Evolutionary conservation across 2,113 vertebrate genomes (phyloP), one percentile per base, ranked within the genome.

Genomic region (Oreochromis niloticus): DNA sequence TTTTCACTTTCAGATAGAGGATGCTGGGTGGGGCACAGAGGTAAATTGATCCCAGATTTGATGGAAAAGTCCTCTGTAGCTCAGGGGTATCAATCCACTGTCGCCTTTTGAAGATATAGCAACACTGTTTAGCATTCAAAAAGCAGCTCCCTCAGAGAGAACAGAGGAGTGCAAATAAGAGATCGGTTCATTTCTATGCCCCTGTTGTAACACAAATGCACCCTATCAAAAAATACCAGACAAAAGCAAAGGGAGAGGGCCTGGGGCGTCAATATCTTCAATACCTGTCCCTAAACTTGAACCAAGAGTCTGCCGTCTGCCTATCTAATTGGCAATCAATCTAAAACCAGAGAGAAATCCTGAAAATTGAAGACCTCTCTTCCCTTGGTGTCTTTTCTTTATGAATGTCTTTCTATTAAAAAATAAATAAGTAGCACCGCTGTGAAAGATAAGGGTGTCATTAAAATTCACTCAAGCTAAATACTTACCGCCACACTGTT

Each of bases 101-200:
- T 93, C 89, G 83, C 91, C 79, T 87, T 94, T 91, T 87, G 91
- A 92, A 92, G 92, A 86, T 85, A 87, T 46, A 88, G 86, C 87
- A 83, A 89, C 82, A 48, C 87, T 92, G 87, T 85, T 95, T 95
- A 92, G 88, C 90, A 95, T 96, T 95, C 94, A 85, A 75, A 90
- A 79, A 89, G 92, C 90, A 78, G 34, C 82, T 87, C 90, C 68
- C 13, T 30, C 32, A 4, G 82, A 85, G 81, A 88, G 88, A 94
- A 87, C 86, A 93, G 86, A 89, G 59, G 71, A 91, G 91, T 88
- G 89, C 83, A 94, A 95, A 94, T 92, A 91, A 63, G 92, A 95
- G 89, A 88, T 54, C 1, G 71, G 79, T 94, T 94, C 91, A 95
- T 95, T 96, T 93, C 91, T 83, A 84, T 88, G 87, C 92, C 91